Evolutionary conservation across 1,140 invertebrate species (phyloP).

Genomic region (Rhagoletis pomonella): DNA sequence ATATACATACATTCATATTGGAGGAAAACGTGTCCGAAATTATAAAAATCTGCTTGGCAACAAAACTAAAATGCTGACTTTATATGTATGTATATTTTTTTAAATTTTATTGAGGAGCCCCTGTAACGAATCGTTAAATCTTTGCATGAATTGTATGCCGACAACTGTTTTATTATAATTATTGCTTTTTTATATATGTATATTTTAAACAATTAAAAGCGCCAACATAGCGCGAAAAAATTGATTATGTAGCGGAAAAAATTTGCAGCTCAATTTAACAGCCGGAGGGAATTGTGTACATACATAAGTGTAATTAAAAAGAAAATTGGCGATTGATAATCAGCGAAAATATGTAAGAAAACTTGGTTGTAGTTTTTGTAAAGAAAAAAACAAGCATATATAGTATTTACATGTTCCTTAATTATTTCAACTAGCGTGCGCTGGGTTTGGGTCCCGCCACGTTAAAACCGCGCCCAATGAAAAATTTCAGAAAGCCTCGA

Average conservation of each 20-base stretch:
- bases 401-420: too few relatives aligned
- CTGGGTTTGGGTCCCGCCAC: too few relatives aligned
- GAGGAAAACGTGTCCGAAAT: background rate
- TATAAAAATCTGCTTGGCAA: slow-evolving; percentile 18
- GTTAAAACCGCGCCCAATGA: too few relatives aligned
- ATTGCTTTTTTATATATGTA: background rate
- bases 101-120: background rate
- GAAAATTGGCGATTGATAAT: background rate
- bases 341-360: background rate
- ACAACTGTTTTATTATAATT: too few relatives aligned
- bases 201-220: background rate
- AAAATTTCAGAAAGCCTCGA: too few relatives aligned
- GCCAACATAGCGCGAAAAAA: background rate
- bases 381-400: too few relatives aligned
- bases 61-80: background rate
- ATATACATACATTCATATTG: too few relatives aligned
- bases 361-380: too few relatives aligned
- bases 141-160: too few relatives aligned
- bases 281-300: too few relatives aligned
- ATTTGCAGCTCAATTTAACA: background rate
- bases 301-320: background rate
- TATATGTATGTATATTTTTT: background rate
- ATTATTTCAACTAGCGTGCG: too few relatives aligned
- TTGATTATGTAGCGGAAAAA: slow-evolving; percentile 17
- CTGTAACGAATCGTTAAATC: too few relatives aligned